Evolutionary conservation across 2,797 vertebrate species (phyloP).

Genomic region (Pteropus rufus): DNA sequence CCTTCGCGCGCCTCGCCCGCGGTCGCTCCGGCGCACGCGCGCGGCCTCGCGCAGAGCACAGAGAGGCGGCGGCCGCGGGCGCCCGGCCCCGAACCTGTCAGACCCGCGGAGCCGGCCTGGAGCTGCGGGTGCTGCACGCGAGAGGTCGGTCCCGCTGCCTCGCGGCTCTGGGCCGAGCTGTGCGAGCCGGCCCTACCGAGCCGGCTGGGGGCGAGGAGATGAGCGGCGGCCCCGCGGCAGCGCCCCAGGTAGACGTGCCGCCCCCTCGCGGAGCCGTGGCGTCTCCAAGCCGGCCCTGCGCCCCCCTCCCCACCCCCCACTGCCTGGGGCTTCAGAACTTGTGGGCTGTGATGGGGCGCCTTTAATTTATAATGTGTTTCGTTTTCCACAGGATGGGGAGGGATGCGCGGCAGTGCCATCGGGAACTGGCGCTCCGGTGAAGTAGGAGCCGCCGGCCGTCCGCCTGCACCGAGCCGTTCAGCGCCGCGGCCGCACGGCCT

Average conservation of each 20-base stretch:
- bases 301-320: not conserved
- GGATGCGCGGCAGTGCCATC: not conserved
- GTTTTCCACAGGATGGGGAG: slow-evolving; percentile 39
- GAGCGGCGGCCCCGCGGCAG: not conserved
- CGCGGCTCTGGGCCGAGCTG: not conserved
- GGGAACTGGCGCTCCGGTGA: slow-evolving; percentile 40
- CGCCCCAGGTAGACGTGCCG: slow-evolving; percentile 45
- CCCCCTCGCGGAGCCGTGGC: not conserved
- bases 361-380: not conserved
- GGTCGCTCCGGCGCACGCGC: slow-evolving; percentile 65
- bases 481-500: not conserved
- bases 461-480: not conserved
- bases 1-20: not conserved
- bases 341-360: not conserved
- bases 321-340: not conserved
- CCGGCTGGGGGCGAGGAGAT: slow-evolving; percentile 21
- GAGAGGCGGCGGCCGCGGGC: not conserved
- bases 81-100: slow-evolving; percentile 38
- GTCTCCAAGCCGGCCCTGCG: not conserved
- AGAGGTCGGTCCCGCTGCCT: not conserved
- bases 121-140: not conserved
- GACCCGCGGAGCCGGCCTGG: not conserved
- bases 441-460: not conserved
- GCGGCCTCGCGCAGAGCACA: slow-evolving; percentile 50
- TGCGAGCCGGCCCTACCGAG: not conserved